Base-by-base conservation (phyloP, 2,888 invertebrate species). In the Flabesymbios commensalis region DNA sequence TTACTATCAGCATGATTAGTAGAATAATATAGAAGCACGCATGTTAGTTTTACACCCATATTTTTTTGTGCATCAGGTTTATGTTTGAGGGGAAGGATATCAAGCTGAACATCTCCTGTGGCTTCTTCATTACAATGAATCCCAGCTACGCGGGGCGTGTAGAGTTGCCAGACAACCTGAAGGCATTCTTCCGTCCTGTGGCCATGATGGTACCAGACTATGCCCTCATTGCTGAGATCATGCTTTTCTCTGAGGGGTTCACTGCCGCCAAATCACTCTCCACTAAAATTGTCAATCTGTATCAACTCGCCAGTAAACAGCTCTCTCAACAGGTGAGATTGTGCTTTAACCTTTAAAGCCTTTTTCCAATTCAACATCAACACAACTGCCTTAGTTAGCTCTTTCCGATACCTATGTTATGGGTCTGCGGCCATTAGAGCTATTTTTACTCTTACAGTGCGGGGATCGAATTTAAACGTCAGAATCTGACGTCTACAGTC, bases 191-290 rank as follows among this genome's bases (percentile, higher is more conserved):
- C 72, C 75, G 82, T 19, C 78, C 77, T 1, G 80, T 83, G 24
- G 81, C 82, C 57, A 83, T 83, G 82, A 81, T 82, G 81, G 81
- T 82, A 2, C 82, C 82, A 3, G 78, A 82, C 64, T 83, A 80
- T 61, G 73, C 77, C 1, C 75, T 77, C 48, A 82, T 82, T 61
- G 80, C 81, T 2, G 82, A 82, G 71, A 81, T 81, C 67, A 79
- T 81, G 74, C 71, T 82, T 41, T 82, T 82, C 73, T 81, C 80
- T 14, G 81, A 81, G 54, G 82, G 81, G 0, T 82, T 82, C 67
- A 72, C 69, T 14, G 75, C 76, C 32, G 81, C 81, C 33, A 79
- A 78, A 58, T 75, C 77, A 0, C 71, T 82, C 57, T 80, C 81
- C n/a, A 74, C 78, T 45, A 82, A 82, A 72, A 79, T 82, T 31